Evolutionary conservation across 1,140 invertebrate genomes (phyloP).

Genomic region (Meloidogyne chitwoodi): DNA sequence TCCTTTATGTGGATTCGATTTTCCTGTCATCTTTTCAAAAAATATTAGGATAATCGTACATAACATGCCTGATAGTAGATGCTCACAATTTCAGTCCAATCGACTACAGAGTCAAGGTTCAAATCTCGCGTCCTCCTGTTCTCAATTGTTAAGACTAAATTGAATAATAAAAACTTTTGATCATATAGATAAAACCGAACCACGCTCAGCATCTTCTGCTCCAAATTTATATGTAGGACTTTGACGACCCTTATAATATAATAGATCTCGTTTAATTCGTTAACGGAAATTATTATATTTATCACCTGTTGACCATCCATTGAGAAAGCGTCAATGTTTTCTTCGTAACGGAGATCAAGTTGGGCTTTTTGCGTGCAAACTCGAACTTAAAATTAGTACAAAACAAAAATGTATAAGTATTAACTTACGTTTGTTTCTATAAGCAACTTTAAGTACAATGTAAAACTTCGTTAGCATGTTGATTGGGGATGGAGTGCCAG

Average conservation of each 20-base stretch:
- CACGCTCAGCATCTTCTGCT: constrained; percentile 10
- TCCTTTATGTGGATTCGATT: constrained; percentile 21
- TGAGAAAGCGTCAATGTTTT: constrained; percentile 60
- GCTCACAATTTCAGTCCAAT: constrained; percentile 55
- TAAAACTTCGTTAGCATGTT: constrained; percentile 76
- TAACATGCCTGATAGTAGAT: constrained; percentile 51
- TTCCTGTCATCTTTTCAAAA: constrained; percentile 24
- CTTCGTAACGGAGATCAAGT: constrained; percentile 53
- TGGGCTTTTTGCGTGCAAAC: constrained; percentile 60
- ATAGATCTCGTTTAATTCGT: neutral
- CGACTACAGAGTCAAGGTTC: constrained; percentile 55
- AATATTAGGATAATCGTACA: neutral
- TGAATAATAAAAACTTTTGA: neutral
- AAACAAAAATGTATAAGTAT: neutral
- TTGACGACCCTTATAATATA: constrained; percentile 18
- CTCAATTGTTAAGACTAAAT: constrained; percentile 33
- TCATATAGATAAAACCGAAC: constrained; percentile 1
- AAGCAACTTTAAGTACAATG: constrained; percentile 59
- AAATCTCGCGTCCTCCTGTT: constrained; percentile 37
- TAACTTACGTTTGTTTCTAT: constrained; percentile 46
- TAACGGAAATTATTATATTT: neutral
- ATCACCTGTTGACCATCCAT: constrained; percentile 54
- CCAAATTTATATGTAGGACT: constrained; percentile 33
- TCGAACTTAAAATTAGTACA: constrained; percentile 45
- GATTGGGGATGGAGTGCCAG: constrained; percentile 89